Evolutionary conservation across 2,888 invertebrate genomes (phyloP).

Genomic region (Oligia fasciuncula): DNA sequence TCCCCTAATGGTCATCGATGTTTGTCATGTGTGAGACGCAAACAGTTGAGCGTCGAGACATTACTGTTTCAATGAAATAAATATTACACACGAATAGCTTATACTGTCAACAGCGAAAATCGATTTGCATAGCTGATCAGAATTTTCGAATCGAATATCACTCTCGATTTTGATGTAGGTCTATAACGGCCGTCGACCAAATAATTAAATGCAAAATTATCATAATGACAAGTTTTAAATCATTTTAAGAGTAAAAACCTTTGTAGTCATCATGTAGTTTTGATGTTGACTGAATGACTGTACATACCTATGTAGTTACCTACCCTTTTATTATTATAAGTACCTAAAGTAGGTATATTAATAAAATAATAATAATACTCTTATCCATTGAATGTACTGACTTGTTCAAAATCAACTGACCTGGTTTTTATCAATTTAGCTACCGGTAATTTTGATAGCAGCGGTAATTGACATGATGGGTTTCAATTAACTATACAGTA

Average conservation of each 20-base stretch:
- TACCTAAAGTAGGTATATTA: not conserved
- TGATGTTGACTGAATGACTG: not conserved
- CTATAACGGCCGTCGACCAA: not conserved
- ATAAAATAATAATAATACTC: constrained; percentile 2
- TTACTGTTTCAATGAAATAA: constrained; percentile 42
- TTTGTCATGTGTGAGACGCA: constrained; percentile 56
- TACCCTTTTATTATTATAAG: not conserved
- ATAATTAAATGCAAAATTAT: not conserved
- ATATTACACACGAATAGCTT: constrained; percentile 28
- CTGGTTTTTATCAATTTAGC: not conserved
- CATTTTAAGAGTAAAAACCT: not conserved
- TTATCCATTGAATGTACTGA: constrained; percentile 2
- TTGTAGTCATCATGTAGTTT: not conserved
- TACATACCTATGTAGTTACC: not conserved
- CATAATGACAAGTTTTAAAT: not conserved
- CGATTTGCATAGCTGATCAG: constrained; percentile 13
- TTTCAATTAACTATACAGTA: constrained; percentile 46
- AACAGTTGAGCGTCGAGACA: constrained; percentile 44
- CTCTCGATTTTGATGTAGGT: constrained; percentile 9
- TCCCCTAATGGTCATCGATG: constrained; percentile 65
- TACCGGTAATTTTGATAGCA: constrained; percentile 32
- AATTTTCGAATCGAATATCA: constrained; percentile 4
- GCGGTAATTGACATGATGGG: constrained; percentile 50
- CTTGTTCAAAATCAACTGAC: not conserved
- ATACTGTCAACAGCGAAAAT: constrained; percentile 5